A percentile compares a stretch with the other conserved stretches of the same genome.
Evolutionary conservation across 2,888 invertebrate species (phyloP).

Genomic region (Drosophila pegasa): DNA sequence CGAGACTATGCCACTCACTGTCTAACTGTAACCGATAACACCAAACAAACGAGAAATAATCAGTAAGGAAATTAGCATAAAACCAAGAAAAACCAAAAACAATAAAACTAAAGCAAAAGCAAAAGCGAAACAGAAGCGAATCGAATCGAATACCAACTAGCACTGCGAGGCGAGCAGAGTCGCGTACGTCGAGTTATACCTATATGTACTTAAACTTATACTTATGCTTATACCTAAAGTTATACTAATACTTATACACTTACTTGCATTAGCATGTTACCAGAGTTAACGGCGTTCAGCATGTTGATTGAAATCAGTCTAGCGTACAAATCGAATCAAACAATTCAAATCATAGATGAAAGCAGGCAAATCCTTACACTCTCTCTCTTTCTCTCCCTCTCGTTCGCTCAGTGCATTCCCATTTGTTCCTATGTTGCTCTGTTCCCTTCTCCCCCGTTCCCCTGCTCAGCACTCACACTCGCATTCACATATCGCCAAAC

Average conservation of each 20-base stretch:
- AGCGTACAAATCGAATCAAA: slow-evolving; percentile 28
- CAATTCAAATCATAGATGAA: slow-evolving; percentile 17
- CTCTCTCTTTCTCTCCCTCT: not conserved
- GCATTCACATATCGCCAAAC: slow-evolving; percentile 60
- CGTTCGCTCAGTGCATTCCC: not conserved
- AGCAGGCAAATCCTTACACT: slow-evolving; percentile 5
- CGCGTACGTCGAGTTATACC: slow-evolving; percentile 20
- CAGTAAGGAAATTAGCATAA: slow-evolving; percentile 41
- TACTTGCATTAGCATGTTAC: slow-evolving; percentile 32
- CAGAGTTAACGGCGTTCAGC: slow-evolving; percentile 4
- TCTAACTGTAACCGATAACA: slow-evolving; percentile 56
- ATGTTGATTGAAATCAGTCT: slow-evolving; percentile 7
- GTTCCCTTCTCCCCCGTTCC: not conserved
- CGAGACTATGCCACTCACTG: slow-evolving; percentile 37
- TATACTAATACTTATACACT: slow-evolving; percentile 4
- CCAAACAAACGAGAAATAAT: slow-evolving; percentile 39
- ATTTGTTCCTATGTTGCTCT: not conserved
- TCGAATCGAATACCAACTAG: slow-evolving; percentile 13
- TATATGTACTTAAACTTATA: slow-evolving; percentile 14
- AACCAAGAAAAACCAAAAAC: slow-evolving; percentile 9
- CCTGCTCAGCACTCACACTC: slow-evolving; percentile 8
- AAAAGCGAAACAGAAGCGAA: slow-evolving; percentile 10
- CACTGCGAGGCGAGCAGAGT: slow-evolving; percentile 13
- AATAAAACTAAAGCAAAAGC: slow-evolving; percentile 1
- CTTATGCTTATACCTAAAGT: slow-evolving; percentile 14